Percentiles rank a stretch among this genome's conserved stretches.
Conservation (phyloP, 2,113 vertebrate genomes). For the Chaenocephalus aceratus region DNA sequence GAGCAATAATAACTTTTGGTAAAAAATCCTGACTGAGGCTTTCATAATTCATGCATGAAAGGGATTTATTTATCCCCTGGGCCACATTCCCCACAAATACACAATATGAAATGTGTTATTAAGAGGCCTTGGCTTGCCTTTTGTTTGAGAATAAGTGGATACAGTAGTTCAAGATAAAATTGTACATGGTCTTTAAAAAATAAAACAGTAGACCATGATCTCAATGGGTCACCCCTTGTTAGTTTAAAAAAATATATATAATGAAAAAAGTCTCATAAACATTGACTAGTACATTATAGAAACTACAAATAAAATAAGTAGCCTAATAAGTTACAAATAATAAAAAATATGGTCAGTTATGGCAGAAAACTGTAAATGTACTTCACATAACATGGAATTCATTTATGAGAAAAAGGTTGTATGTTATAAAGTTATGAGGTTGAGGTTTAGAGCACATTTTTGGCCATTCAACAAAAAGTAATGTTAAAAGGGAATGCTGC, state of each 20-base stretch:
- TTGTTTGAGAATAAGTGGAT: background rate
- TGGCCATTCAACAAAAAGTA: conserved; percentile 51
- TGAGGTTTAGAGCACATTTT: conserved; percentile 49
- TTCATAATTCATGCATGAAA: no score
- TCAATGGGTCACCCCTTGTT: no score
- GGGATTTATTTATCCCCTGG: no score
- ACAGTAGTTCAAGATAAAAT: background rate
- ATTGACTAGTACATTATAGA: background rate
- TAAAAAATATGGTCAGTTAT: background rate
- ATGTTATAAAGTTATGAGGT: conserved; percentile 15
- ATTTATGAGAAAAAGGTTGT: conserved; percentile 10
- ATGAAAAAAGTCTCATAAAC: background rate
- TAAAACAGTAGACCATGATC: no score
- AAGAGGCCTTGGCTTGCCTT: background rate
- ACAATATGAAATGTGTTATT: background rate
- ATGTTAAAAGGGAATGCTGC: conserved; percentile 52
- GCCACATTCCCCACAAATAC: no score
- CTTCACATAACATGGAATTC: background rate
- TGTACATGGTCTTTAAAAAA: no score
- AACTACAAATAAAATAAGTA: background rate
- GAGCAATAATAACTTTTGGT: no score
- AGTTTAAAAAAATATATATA: no score
- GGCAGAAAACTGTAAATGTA: background rate
- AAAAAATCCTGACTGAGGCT: no score
- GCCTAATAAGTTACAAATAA: no score